A percentile compares a stretch with the other conserved stretches of the same genome.
Evolutionary conservation across 2,797 vertebrate species (phyloP).

Genomic region (Staurois parvus): DNA sequence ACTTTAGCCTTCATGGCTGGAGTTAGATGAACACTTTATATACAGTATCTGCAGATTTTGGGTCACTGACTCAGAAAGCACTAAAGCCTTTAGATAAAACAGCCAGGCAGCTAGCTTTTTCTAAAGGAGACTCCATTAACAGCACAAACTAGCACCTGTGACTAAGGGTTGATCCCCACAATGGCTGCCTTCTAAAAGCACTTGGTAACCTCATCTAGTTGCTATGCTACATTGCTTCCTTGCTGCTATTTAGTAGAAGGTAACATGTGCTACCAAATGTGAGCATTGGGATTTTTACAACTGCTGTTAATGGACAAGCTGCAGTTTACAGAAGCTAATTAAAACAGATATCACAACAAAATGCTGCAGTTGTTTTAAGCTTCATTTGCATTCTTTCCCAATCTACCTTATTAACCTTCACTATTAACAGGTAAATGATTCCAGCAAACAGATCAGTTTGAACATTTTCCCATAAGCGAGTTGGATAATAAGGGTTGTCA

Average conservation of each 20-base stretch:
- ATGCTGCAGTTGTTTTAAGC: constrained; percentile 56
- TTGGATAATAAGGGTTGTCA: constrained; percentile 27
- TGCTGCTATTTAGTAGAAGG: constrained; percentile 42
- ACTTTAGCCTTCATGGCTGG: too few species aligned
- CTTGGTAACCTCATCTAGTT: constrained; percentile 17
- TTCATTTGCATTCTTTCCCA: constrained; percentile 51
- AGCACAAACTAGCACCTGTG: background rate
- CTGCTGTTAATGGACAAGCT: constrained; percentile 51
- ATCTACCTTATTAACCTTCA: constrained; percentile 58
- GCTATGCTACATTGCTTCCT: background rate
- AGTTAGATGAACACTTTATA: too few species aligned
- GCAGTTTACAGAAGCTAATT: constrained; percentile 59
- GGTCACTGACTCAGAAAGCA: too few species aligned
- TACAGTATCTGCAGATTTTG: too few species aligned
- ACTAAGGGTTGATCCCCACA: background rate
- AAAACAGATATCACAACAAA: constrained; percentile 59
- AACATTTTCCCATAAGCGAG: constrained; percentile 47
- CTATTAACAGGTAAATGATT: constrained; percentile 52
- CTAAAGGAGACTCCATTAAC: background rate
- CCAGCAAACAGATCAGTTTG: constrained; percentile 45
- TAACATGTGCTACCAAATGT: constrained; percentile 35
- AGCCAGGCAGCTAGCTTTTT: background rate
- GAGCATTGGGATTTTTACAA: constrained; percentile 51
- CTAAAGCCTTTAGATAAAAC: too few species aligned
- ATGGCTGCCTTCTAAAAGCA: background rate